phyloP scores from a whole-genome alignment of 2,797 vertebrate species.

The Eospalax fontanierii region DNA sequence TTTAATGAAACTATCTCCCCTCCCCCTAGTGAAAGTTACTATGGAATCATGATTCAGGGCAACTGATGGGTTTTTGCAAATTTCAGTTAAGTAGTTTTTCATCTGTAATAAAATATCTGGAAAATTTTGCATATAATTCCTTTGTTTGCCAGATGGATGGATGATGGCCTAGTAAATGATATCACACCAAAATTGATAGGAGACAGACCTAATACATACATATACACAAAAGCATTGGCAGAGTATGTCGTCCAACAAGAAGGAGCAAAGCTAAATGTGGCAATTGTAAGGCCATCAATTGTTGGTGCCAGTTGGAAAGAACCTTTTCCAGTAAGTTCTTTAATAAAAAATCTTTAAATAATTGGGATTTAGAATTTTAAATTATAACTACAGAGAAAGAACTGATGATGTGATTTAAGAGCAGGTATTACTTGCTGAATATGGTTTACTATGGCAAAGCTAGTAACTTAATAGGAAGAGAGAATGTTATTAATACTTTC shows the following conservation, averaged over 20 bases:
- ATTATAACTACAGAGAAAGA: slow-evolving; percentile 32
- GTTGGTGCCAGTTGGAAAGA: slow-evolving; percentile 99
- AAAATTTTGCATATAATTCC: slow-evolving; percentile 75
- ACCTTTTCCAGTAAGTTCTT: slow-evolving; percentile 96
- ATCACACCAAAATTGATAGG: slow-evolving; percentile 97
- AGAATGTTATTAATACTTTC: slow-evolving; percentile 27
- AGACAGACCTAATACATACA: slow-evolving; percentile 97
- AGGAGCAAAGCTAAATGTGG: slow-evolving; percentile 95
- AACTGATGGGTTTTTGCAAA: slow-evolving; percentile 30
- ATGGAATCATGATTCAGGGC: background rate
- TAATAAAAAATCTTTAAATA: slow-evolving; percentile 67
- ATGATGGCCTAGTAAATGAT: slow-evolving; percentile 95
- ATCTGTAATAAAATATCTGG: slow-evolving; percentile 68
- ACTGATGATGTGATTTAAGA: slow-evolving; percentile 40
- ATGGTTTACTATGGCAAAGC: slow-evolving; percentile 10
- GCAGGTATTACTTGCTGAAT: slow-evolving; percentile 42
- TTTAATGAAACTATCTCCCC: slow-evolving; percentile 52
- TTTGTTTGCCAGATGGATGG: slow-evolving; percentile 96
- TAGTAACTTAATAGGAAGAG: slow-evolving; percentile 52
- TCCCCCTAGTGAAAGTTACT: slow-evolving; percentile 31
- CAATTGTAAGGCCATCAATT: slow-evolving; percentile 97
- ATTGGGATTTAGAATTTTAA: slow-evolving; percentile 64
- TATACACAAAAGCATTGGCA: slow-evolving; percentile 97
- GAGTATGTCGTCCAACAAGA: slow-evolving; percentile 98
- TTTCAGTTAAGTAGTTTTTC: slow-evolving; percentile 23